phyloP scores from a whole-genome alignment of 1,140 invertebrate species.

The Hestina assimilis region DNA sequence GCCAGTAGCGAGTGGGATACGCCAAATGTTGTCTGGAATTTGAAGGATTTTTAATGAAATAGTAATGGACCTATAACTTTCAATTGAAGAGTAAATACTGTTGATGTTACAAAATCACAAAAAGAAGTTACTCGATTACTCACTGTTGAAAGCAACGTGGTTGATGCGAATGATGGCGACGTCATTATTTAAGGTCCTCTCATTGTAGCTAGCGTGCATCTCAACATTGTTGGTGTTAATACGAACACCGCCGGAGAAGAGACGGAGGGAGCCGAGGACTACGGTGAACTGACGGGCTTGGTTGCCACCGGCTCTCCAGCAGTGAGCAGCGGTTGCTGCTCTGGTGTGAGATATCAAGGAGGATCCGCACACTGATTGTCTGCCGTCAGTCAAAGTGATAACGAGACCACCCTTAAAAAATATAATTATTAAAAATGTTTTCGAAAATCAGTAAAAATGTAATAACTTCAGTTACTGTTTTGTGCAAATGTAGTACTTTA shows the following conservation, averaged over 20 bases:
- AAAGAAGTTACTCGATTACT: background rate
- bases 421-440: too few species aligned
- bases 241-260: conserved; percentile 16
- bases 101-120: too few species aligned
- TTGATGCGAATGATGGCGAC: background rate
- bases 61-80: background rate
- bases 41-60: background rate
- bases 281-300: conserved; percentile 16
- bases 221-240: conserved; percentile 4
- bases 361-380: conserved; percentile 17
- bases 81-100: background rate
- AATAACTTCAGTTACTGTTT: too few species aligned
- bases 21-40: conserved; percentile 22
- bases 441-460: too few species aligned
- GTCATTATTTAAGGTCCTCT: background rate
- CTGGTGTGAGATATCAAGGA: conserved; percentile 9
- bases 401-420: conserved; percentile 20
- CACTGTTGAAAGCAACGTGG: conserved; percentile 1
- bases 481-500: too few species aligned
- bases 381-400: conserved; percentile 5
- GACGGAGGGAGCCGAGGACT: conserved; percentile 7
- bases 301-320: background rate
- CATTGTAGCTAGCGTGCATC: conserved; percentile 16
- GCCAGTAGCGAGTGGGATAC: conserved; percentile 17
- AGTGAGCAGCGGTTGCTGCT: conserved; percentile 20